A percentile compares a stretch with the other conserved stretches of the same genome.
Evolutionary conservation across 2,797 vertebrate species (phyloP).

Genomic region (Eurystomus glaucurus): DNA sequence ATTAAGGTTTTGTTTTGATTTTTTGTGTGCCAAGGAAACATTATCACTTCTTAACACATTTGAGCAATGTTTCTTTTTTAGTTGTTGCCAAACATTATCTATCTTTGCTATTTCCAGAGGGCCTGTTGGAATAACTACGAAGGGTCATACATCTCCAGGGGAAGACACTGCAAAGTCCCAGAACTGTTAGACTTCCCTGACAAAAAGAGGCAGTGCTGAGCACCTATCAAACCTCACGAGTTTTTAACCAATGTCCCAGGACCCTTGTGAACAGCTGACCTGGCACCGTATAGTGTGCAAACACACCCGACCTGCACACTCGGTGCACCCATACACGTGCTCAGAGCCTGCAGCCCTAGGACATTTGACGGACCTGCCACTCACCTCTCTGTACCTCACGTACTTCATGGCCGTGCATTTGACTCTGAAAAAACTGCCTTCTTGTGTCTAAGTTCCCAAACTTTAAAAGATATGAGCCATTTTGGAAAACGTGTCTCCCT

Average conservation of each 20-base stretch:
- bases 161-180: neutral
- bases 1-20: constrained; percentile 13
- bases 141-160: neutral
- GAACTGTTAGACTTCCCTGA: neutral
- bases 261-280: neutral
- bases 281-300: neutral
- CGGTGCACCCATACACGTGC: accelerated
- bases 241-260: neutral
- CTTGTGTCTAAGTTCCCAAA: neutral
- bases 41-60: constrained; percentile 30
- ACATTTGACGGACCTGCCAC: neutral
- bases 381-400: neutral
- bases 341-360: neutral
- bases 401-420: neutral
- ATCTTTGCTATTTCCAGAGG: neutral
- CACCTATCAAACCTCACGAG: accelerated
- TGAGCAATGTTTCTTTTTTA: neutral
- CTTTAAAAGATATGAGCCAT: neutral
- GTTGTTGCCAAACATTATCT: neutral
- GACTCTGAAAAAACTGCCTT: neutral
- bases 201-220: neutral
- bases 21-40: constrained; percentile 14
- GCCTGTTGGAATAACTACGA: neutral
- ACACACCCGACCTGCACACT: accelerated
- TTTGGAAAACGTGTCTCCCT: neutral